Conservation (phyloP, 2,113 vertebrate genomes). For the Gracilinanus agilis region DNA sequence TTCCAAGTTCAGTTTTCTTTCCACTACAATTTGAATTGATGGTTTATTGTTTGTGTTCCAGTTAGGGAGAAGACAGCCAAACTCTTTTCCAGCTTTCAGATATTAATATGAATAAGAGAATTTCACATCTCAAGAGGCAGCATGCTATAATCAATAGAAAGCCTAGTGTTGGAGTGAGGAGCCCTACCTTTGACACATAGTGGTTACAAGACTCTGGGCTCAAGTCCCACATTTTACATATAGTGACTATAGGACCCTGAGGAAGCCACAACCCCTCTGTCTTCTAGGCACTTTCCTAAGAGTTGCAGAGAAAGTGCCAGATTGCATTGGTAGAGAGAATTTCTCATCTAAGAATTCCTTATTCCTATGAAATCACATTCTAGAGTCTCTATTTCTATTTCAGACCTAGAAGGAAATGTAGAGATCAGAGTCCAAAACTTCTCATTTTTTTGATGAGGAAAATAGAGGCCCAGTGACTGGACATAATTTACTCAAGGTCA, state of each 20-base stretch:
- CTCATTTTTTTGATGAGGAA: background rate
- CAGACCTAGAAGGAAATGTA: background rate
- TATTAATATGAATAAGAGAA: background rate
- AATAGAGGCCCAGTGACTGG: background rate
- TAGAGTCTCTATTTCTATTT: background rate
- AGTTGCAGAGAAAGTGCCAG: background rate
- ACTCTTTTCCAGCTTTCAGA: background rate
- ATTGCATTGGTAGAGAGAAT: background rate
- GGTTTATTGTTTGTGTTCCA: background rate
- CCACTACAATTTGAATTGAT: background rate
- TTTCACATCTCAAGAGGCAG: background rate
- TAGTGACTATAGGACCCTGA: too few species aligned
- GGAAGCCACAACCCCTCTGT: background rate
- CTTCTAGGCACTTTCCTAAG: background rate
- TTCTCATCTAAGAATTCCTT: background rate
- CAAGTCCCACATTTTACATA: too few species aligned
- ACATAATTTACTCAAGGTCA: background rate
- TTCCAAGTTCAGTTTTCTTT: background rate
- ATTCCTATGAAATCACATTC: background rate
- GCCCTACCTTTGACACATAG: background rate
- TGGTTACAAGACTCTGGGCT: background rate
- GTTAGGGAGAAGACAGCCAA: background rate
- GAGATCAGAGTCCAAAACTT: background rate
- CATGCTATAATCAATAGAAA: background rate
- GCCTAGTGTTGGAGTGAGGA: background rate